A percentile compares a stretch with the other conserved stretches of the same genome.
These are phyloP conservation scores for Tiliacea aurago DNA, from an alignment of 2,888 invertebrate species.

Conservation along the genomic window DNA sequence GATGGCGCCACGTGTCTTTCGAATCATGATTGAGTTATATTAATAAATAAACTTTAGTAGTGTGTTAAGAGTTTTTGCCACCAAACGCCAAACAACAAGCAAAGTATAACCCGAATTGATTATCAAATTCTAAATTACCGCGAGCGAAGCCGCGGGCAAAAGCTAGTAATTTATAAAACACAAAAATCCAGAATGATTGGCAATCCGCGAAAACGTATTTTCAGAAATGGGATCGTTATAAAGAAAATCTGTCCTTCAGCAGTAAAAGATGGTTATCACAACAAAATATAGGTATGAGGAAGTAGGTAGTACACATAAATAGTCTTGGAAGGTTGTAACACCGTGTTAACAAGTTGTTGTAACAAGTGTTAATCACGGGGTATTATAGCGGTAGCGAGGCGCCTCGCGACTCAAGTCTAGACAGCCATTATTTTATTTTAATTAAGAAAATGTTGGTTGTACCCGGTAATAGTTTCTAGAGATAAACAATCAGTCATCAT, in stretches of 20 bases:
- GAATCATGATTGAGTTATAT: too few relatives aligned
- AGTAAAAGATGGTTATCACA: slow-evolving; percentile 2
- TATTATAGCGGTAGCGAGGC: slow-evolving; percentile 70
- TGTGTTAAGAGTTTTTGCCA: too few relatives aligned
- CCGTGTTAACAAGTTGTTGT: too few relatives aligned
- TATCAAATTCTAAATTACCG: too few relatives aligned
- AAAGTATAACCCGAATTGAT: too few relatives aligned
- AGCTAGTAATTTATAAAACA: neutral
- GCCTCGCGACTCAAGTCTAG: slow-evolving; percentile 71
- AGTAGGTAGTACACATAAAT: slow-evolving; percentile 69
- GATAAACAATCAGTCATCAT: neutral
- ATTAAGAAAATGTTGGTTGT: slow-evolving; percentile 58
- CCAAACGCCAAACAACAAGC: too few relatives aligned
- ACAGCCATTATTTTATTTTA: slow-evolving; percentile 72
- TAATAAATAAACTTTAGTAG: too few relatives aligned
- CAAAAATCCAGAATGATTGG: neutral
- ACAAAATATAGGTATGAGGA: slow-evolving; percentile 8
- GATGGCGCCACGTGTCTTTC: too few relatives aligned
- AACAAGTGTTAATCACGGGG: slow-evolving; percentile 66
- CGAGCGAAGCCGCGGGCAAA: too few relatives aligned
- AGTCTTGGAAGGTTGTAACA: slow-evolving; percentile 55
- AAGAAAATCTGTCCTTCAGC: neutral
- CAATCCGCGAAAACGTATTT: neutral
- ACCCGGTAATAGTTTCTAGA: neutral
- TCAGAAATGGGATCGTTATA: neutral